A percentile compares a stretch with the other conserved stretches of the same genome.
These are phyloP conservation scores for Corydoras maculifer DNA, from an alignment of 2,113 vertebrate genomes.

Conservation along the genomic window DNA sequence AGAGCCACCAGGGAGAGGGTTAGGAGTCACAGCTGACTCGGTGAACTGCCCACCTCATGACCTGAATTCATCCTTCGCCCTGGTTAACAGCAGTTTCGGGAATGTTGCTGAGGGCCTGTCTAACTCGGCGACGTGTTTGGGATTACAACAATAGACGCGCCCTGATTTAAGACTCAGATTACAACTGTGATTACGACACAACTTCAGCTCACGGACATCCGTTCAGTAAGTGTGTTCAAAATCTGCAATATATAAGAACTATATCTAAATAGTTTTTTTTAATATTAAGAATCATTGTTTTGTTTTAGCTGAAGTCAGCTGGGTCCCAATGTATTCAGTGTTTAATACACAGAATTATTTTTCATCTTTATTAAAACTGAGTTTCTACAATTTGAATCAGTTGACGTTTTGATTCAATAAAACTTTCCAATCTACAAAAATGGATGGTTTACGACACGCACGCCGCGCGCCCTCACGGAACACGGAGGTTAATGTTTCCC, in stretches of 20 bases:
- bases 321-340: background rate
- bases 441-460: background rate
- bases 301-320: too few species aligned
- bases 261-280: background rate
- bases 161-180: conserved; percentile 6
- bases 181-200: conserved; percentile 9
- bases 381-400: too few species aligned
- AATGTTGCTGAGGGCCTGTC: background rate
- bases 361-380: too few species aligned
- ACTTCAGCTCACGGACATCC: background rate
- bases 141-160: conserved; percentile 15
- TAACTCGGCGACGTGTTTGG: conserved; percentile 5
- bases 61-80: background rate
- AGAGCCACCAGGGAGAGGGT: too few species aligned
- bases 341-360: too few species aligned
- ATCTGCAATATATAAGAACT: background rate
- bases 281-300: too few species aligned
- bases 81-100: background rate
- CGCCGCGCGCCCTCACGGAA: conserved; percentile 5
- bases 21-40: too few species aligned
- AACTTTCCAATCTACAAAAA: background rate
- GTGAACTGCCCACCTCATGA: background rate
- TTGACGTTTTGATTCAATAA: background rate
- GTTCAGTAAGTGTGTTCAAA: background rate
- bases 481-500: conserved; percentile 1